Conservation (phyloP, 2,888 invertebrate species). For the Heliconius ismenius region DNA sequence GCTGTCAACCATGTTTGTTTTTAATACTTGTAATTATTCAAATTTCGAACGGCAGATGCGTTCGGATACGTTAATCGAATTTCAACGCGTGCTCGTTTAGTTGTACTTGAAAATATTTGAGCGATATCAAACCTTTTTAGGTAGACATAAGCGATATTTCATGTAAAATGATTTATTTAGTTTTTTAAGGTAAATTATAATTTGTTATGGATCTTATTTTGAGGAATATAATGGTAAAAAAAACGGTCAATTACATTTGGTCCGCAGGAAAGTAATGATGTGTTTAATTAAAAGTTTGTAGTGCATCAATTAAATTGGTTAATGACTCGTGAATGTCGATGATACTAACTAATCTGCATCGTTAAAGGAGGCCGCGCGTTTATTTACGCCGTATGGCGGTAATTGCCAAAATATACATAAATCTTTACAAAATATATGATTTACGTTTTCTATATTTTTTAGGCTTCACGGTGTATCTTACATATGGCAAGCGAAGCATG, state of each 20-base stretch:
- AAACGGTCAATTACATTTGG: slow-evolving; percentile 27
- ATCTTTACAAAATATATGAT: not conserved
- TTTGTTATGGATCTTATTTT: slow-evolving; percentile 27
- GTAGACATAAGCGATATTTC: slow-evolving; percentile 17
- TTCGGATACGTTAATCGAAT: slow-evolving; percentile 65
- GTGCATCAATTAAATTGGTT: slow-evolving; percentile 56
- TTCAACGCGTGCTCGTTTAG: slow-evolving; percentile 42
- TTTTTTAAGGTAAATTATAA: slow-evolving; percentile 16
- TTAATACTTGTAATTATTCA: slow-evolving; percentile 74
- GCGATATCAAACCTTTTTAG: slow-evolving; percentile 33
- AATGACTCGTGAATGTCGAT: slow-evolving; percentile 56
- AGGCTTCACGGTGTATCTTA: not conserved
- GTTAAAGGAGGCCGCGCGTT: slow-evolving; percentile 7
- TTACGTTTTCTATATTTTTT: not conserved
- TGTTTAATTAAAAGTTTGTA: slow-evolving; percentile 56
- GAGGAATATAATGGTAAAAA: slow-evolving; percentile 26
- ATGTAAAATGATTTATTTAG: slow-evolving; percentile 8
- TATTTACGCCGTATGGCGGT: not conserved
- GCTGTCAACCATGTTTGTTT: slow-evolving; percentile 63
- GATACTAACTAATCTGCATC: slow-evolving; percentile 44
- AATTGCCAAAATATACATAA: not conserved
- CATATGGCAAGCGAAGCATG: not conserved
- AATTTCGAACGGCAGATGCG: slow-evolving; percentile 78
- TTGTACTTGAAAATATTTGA: slow-evolving; percentile 26
- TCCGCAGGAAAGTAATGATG: slow-evolving; percentile 53